A percentile compares a stretch with the other conserved stretches of the same genome.
Conservation (phyloP, 1,140 invertebrate genomes). For the Eriosoma lanigerum region DNA sequence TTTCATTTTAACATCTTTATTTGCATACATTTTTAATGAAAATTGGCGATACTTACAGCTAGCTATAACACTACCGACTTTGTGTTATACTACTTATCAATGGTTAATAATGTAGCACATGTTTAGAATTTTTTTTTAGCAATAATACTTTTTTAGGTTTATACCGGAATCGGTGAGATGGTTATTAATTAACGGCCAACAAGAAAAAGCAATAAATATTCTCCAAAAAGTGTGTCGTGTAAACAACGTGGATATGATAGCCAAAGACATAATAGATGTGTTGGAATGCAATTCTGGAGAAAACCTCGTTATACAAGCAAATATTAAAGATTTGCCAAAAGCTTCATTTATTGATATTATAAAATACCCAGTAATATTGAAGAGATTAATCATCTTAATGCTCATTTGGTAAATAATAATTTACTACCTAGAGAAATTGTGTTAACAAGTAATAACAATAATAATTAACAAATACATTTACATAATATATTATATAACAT, state of each 20-base stretch:
- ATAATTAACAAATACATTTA: too few species aligned
- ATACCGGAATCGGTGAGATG: conserved; percentile 82
- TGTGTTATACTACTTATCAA: conserved; percentile 74
- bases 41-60: conserved; percentile 77
- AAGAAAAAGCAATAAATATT: conserved; percentile 69
- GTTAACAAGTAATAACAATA: too few species aligned
- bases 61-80: conserved; percentile 69
- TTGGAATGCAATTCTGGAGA: conserved; percentile 58
- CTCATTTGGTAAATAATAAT: conserved; percentile 69
- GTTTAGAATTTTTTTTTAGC: background rate
- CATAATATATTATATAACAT: too few species aligned
- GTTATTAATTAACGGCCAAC: conserved; percentile 73
- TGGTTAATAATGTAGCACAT: conserved; percentile 64
- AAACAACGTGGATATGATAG: conserved; percentile 66
- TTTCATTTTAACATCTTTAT: conserved; percentile 70
- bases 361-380: conserved; percentile 69
- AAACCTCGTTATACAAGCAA: conserved; percentile 34
- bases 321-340: conserved; percentile 58
- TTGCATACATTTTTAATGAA: conserved; percentile 69
- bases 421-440: too few species aligned
- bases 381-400: conserved; percentile 72
- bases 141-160: conserved; percentile 62
- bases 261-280: conserved; percentile 63
- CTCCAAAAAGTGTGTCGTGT: conserved; percentile 70
- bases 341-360: conserved; percentile 70